Base-by-base conservation (phyloP, 2,888 invertebrate species). In the Embidobia sp. region DNA sequence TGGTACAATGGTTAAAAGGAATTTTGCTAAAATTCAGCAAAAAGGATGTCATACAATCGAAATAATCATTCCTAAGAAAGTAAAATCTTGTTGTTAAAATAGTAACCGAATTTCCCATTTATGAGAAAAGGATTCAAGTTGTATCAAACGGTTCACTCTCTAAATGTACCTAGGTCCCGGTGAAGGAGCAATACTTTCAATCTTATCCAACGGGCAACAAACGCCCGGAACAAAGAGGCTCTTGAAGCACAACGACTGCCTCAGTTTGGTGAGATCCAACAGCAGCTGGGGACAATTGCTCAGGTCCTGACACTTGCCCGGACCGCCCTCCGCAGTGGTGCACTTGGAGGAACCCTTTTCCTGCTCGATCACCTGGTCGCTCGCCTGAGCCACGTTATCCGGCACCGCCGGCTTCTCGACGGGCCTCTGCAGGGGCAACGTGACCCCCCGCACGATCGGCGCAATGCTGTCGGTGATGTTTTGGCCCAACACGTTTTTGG, bases 201-300 rank as follows among this genome's bases (percentile, higher is more conserved):
- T 72, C 57, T 81, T 77, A 8, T 87, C 90, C 5, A 89, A 81
- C 0, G 97, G 97, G 88, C 97, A 97, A 86, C 97, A 97, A 1
- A 97, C 97, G 0, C 97, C 97, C 0, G 97, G 97, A 1, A 96
- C 95, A 84, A 97, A 97, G 1, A 97, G 91, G 77, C 95, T 96
- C 90, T 97, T 97, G 86, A 97, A 97, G 85, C 97, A 97, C 6
- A 97, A 91, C 0, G 97, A 97, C 85, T 96, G 96, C 22, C 97
- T 90, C 11, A 97, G 90, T 86, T 94, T 95, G 8, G 94, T 93
- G 51, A 97, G 91, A 88, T 97, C 95, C 15, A 97, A 90, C 0
- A 97, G 90, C 18, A 97, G 89, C 81, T 96, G 95, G 0, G 97
- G 97, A 85, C 97, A 97, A 84, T 95, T 95, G 83, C 96, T 96